Conservation (phyloP, 2,113 vertebrate species). For the Gymnarchus niloticus region DNA sequence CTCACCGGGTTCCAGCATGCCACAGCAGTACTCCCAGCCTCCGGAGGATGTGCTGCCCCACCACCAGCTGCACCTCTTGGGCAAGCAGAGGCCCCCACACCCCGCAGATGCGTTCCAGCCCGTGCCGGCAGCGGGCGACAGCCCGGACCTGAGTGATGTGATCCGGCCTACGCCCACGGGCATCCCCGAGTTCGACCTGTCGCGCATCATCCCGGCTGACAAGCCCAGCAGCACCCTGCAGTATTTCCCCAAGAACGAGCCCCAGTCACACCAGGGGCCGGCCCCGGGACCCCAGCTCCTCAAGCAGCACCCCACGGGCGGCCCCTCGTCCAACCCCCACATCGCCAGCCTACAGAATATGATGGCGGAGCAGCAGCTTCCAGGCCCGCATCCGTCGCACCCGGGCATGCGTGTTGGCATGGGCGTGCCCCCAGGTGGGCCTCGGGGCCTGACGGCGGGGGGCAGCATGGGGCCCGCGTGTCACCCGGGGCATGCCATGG, state of each 20-base stretch:
- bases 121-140: conserved; percentile 74
- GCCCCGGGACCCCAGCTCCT: conserved; percentile 58
- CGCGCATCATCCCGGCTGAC: conserved; percentile 95
- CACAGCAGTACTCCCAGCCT: conserved; percentile 66
- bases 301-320: conserved; percentile 60
- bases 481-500: conserved; percentile 85
- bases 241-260: conserved; percentile 91
- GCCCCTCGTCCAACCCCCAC: conserved; percentile 82
- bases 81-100: conserved; percentile 63
- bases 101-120: conserved; percentile 60
- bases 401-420: conserved; percentile 65
- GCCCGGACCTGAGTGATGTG: conserved; percentile 88
- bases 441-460: conserved; percentile 63
- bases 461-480: conserved; percentile 73
- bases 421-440: conserved; percentile 61
- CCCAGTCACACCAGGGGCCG: conserved; percentile 52
- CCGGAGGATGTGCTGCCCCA: conserved; percentile 75
- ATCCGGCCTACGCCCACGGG: conserved; percentile 86
- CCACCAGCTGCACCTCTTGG: conserved; percentile 74
- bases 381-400: conserved; percentile 59
- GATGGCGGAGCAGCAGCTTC: conserved; percentile 91
- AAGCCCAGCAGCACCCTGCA: conserved; percentile 97
- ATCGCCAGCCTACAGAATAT: conserved; percentile 95
- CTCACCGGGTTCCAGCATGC: conserved; percentile 56
- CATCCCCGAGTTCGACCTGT: conserved; percentile 94